A percentile compares a stretch with the other conserved stretches of the same genome.
Evolutionary conservation across 2,797 vertebrate species (phyloP).

Genomic region (Fundulus diaphanus): DNA sequence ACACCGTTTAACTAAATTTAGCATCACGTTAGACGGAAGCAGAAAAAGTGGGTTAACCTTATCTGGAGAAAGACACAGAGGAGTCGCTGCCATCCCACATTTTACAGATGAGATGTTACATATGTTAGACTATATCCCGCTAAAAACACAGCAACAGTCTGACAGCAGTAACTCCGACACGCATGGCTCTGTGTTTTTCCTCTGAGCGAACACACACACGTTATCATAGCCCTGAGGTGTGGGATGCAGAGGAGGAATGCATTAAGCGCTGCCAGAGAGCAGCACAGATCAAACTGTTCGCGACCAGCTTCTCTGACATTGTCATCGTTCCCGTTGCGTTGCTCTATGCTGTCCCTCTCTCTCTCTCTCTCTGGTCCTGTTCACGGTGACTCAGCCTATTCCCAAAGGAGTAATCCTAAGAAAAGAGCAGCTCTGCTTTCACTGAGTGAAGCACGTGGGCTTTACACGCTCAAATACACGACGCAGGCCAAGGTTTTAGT

Average conservation of each 20-base stretch:
- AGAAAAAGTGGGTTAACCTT: constrained; percentile 69
- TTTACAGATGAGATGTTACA: constrained; percentile 15
- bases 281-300: constrained; percentile 28
- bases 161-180: constrained; percentile 15
- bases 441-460: constrained; percentile 62
- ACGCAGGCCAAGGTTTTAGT: constrained; percentile 63
- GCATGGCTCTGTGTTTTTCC: constrained; percentile 17
- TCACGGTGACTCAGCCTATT: constrained; percentile 76
- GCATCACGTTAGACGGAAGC: constrained; percentile 54
- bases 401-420: constrained; percentile 74
- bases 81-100: constrained; percentile 48
- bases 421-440: constrained; percentile 61
- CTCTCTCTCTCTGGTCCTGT: constrained; percentile 44
- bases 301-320: constrained; percentile 20
- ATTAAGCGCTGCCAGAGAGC: constrained; percentile 14
- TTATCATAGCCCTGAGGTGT: constrained; percentile 15
- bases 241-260: constrained; percentile 8
- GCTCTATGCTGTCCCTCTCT: not conserved
- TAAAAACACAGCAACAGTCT: constrained; percentile 6
- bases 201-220: constrained; percentile 7
- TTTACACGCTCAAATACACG: constrained; percentile 56
- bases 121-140: not conserved
- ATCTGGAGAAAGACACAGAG: constrained; percentile 56
- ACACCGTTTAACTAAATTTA: constrained; percentile 66
- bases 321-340: constrained; percentile 24